These are phyloP conservation scores for Aptenodytes forsteri DNA, from an alignment of 2,113 vertebrate species.

Conservation along the genomic window DNA sequence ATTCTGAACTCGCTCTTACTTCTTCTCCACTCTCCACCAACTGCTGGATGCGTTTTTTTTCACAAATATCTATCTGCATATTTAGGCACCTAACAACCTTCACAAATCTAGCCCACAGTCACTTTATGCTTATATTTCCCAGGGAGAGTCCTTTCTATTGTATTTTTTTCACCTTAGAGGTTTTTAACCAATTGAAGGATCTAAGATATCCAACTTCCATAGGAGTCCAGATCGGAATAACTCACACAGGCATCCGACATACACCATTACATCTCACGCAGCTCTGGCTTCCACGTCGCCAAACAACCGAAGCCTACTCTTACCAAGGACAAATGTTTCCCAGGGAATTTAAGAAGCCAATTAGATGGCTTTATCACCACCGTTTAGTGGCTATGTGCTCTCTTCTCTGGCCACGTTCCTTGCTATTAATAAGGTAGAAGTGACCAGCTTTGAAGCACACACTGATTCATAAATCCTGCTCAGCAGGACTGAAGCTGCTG, in stretches of 20 bases:
- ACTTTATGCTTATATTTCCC: not conserved
- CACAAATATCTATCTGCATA: not conserved
- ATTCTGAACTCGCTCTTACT: not conserved
- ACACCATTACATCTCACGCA: not conserved
- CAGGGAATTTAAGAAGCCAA: not conserved
- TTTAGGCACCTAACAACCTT: not conserved
- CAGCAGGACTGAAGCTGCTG: not conserved
- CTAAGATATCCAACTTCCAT: not conserved
- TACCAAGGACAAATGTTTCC: not conserved
- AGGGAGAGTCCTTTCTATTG: not conserved
- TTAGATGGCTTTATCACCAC: not conserved
- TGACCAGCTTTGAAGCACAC: not conserved
- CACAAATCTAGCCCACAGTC: not conserved
- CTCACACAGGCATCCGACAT: not conserved
- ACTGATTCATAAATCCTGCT: not conserved
- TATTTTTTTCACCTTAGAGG: not conserved
- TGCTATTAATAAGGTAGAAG: not conserved
- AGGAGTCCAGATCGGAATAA: not conserved
- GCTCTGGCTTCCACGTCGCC: not conserved
- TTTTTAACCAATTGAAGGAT: not conserved
- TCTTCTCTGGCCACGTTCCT: not conserved
- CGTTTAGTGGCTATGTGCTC: not conserved
- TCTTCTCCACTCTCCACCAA: not conserved
- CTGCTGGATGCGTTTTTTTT: not conserved
- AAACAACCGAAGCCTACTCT: not conserved